Base-by-base conservation (phyloP, 2,113 vertebrate genomes). In the Dicentrarchus labrax region DNA sequence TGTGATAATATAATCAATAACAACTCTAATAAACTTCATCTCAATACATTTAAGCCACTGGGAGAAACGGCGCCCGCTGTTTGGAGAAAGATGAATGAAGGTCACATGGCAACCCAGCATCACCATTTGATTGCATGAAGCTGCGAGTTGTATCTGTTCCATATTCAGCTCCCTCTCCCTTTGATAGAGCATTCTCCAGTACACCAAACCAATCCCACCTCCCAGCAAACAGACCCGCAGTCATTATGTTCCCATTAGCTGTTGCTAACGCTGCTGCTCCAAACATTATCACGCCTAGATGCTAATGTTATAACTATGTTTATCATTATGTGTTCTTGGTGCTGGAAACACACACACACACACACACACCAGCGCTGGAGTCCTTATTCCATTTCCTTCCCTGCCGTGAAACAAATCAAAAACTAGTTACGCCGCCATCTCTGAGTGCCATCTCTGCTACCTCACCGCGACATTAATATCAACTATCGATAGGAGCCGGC, bases 201-300 rank as follows among this genome's bases (percentile, higher is more conserved):
- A 6, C 51, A 69, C 13, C 39, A 54, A 36, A 51, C 60, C 45
- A n/a, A 43, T 57, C 19, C 50, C 72, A 59, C 72, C 69, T 75
- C 47, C 77, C 72, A 62, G 80, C 79, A 84, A 86, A 86, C 90
- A 86, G 50, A 82, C 72, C 83, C 80, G 39, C 70, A 19, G 41
- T 83, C 91, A 92, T 94, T 91, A 92, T 71, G 82, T 78, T 88
- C 72, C 76, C 91, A 93, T 94, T 92, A 94, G 80, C 88, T 80
- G 78, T 43, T 16, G 53, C 83, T 78, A 82, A 84, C 86, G 38
- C 70, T 2, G 6, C 70, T 53, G 79, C 80, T 85, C 69, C 65
- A 79, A 92, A 92, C 76, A 83, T 87, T 83, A 87, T 88, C 86
- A 80, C 66, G 61, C 80, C 82, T 72, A 75, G 86, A 85, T 36